Conservation (phyloP, 1,140 invertebrate species). For the Trypoxylus dichotomus region DNA sequence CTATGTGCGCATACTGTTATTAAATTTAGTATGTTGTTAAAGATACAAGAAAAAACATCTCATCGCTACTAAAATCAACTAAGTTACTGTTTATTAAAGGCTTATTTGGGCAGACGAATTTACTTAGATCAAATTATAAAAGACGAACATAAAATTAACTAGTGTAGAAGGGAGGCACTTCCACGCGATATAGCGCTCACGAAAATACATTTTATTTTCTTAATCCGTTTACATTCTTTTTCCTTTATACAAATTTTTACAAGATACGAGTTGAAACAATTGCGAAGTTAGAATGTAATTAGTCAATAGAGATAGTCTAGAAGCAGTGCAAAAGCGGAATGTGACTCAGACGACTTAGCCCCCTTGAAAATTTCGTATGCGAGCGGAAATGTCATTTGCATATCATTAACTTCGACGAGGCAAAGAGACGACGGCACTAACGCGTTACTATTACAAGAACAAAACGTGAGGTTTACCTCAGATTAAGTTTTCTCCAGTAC, state of each 20-base stretch:
- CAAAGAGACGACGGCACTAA: background rate
- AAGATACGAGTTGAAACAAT: constrained; percentile 9
- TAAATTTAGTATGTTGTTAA: no score
- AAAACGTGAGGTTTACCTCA: constrained; percentile 25
- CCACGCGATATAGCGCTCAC: no score
- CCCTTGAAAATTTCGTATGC: constrained; percentile 13
- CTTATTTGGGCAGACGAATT: no score
- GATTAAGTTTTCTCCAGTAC: background rate
- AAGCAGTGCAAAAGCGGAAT: background rate
- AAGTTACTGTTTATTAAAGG: no score
- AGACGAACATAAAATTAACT: no score
- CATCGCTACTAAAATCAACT: no score
- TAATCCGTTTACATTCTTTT: background rate
- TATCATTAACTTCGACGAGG: constrained; percentile 11
- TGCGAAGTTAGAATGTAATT: constrained; percentile 17
- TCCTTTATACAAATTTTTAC: background rate
- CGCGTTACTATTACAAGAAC: constrained; percentile 10
- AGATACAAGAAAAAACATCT: no score
- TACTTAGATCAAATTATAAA: no score
- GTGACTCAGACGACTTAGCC: constrained; percentile 7
- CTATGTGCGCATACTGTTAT: no score
- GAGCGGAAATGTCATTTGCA: constrained; percentile 18
- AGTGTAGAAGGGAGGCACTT: no score
- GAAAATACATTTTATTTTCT: background rate
- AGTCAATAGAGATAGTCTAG: background rate